phyloP scores from a whole-genome alignment of 2,888 invertebrate species.

The Ecliptopera silaceata region DNA sequence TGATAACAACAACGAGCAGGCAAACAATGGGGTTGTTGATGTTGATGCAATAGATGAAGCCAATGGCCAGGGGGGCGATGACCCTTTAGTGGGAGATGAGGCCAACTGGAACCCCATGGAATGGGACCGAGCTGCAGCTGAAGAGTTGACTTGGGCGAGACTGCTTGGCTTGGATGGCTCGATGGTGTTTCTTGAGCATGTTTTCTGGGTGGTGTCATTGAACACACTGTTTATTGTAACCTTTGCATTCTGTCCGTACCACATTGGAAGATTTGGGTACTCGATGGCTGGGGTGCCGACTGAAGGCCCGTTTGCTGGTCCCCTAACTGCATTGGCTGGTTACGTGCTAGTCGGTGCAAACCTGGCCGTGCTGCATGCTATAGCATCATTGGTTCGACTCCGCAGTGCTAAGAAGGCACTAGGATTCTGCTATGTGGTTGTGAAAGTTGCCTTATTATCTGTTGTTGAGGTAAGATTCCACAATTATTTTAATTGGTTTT shows the following conservation, averaged over 20 bases:
- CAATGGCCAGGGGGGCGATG: slow-evolving; percentile 69
- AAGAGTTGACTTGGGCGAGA: slow-evolving; percentile 99
- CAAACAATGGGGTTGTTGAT: slow-evolving; percentile 65
- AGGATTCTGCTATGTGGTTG: slow-evolving; percentile 95
- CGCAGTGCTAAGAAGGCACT: slow-evolving; percentile 92
- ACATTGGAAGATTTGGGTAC: slow-evolving; percentile 94
- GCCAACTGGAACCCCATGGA: slow-evolving; percentile 99
- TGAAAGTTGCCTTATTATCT: slow-evolving; percentile 95
- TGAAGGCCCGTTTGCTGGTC: slow-evolving; percentile 94
- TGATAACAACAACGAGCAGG: slow-evolving; percentile 77
- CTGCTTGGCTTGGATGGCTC: slow-evolving; percentile 98
- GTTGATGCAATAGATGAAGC: slow-evolving; percentile 63
- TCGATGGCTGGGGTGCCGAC: slow-evolving; percentile 79
- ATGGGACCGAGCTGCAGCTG: slow-evolving; percentile 98
- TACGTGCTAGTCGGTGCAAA: slow-evolving; percentile 94
- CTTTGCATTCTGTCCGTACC: slow-evolving; percentile 98
- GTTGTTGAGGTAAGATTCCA: slow-evolving; percentile 89
- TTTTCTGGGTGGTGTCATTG: slow-evolving; percentile 99
- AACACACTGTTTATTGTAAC: slow-evolving; percentile 98
- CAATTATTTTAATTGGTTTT: background rate
- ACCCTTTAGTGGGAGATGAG: slow-evolving; percentile 87
- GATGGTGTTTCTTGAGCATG: slow-evolving; percentile 98
- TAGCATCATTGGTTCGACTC: slow-evolving; percentile 91
- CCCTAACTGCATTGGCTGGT: slow-evolving; percentile 95
- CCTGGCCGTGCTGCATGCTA: slow-evolving; percentile 91